Evolutionary conservation across 1,140 invertebrate species (phyloP), one percentile per base, ranked within the genome.

Genomic region (Heliconius nattereri): DNA sequence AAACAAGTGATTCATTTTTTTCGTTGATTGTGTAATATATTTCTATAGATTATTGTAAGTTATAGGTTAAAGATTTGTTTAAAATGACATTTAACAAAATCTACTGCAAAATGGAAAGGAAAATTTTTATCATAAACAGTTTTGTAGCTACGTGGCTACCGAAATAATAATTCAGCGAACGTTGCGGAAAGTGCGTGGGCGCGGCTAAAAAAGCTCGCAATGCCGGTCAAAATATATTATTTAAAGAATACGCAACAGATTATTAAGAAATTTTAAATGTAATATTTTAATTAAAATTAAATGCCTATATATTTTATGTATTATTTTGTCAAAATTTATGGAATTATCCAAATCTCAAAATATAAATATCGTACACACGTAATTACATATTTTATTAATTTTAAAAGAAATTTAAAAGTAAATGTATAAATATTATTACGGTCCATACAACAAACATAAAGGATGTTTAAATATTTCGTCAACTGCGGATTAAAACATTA

Each of bases 141-240:
- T 81, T 79, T 52, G 72, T 81, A 80, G 45, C 75, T 72, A 72
- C 54, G 73, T 72, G 40, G 74, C 76, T 81, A 78, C 76, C 72
- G 71, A 76, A 75, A 84, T 84, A 85, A 86, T 86, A 82, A 82
- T 73, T 78, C 78, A 72, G 35, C 81, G 77, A 75, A 75, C 81
- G 81, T 81, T 78, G 70, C 49, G 85, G 80, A 86, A 85, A 79
- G 70, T 75, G 87, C 83, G 89, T 91, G 81, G 89, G 87, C 76
- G 89, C 84, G 73, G 40, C 84, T 80, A 87, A 90, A 91, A 89
- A 85, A 87, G 84, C 81, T 80, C 77, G 82, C 85, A 81, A 75
- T 82, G 72, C 84, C 84, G 83, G 71, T 86, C 70, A 71, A 83
- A 88, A 90, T 80, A 88, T 84, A 82, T 84, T 92, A 89, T 89